These are phyloP conservation scores for Euglossa dilemma DNA, from an alignment of 1,140 invertebrate species.

Conservation along the genomic window DNA sequence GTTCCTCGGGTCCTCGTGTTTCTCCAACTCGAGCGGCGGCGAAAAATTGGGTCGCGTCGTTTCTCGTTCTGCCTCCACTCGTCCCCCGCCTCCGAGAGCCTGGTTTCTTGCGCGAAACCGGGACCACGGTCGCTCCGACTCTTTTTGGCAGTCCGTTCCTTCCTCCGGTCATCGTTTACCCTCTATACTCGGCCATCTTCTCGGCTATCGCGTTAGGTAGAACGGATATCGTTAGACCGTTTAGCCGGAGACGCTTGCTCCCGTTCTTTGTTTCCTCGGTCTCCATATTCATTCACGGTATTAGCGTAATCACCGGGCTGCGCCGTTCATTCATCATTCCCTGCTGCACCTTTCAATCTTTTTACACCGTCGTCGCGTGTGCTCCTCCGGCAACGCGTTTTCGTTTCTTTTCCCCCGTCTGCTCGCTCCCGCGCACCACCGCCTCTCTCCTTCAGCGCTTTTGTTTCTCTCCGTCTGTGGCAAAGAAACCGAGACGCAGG, in stretches of 20 bases:
- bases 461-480: background rate
- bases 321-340: constrained; percentile 10
- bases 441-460: background rate
- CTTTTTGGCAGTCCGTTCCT: background rate
- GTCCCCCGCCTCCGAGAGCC: background rate
- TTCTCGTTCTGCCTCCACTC: background rate
- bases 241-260: constrained; percentile 11
- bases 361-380: background rate
- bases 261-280: constrained; percentile 21
- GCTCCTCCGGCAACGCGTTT: background rate
- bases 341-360: constrained; percentile 7
- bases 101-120: too few relatives aligned
- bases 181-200: background rate
- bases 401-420: constrained; percentile 10
- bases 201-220: background rate
- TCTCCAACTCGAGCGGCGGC: too few relatives aligned
- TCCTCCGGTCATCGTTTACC: background rate
- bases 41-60: constrained; percentile 6
- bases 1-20: too few relatives aligned
- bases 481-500: background rate
- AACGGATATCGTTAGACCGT: too few relatives aligned
- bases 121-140: too few relatives aligned
- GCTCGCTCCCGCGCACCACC: background rate
- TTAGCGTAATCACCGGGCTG: constrained; percentile 38
- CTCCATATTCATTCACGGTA: constrained; percentile 28